Conservation (phyloP, 2,888 invertebrate genomes). For the Ophraella communa region DNA sequence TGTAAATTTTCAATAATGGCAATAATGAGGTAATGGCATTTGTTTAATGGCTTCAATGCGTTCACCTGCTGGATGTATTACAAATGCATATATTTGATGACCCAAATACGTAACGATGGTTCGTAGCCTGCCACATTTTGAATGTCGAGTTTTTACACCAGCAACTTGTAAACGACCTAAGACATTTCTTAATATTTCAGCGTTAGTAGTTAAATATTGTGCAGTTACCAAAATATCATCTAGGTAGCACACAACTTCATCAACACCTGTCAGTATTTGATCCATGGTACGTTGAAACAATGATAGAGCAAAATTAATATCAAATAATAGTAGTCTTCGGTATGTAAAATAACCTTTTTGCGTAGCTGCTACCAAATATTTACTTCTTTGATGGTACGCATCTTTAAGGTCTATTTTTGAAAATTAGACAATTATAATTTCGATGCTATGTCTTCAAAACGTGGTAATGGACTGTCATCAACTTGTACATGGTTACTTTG, state of each 20-base stretch:
- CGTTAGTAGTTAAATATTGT: background rate
- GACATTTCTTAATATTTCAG: background rate
- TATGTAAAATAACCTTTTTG: too few relatives aligned
- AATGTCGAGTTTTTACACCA: background rate
- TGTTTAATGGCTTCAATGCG: too few relatives aligned
- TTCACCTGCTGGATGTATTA: too few relatives aligned
- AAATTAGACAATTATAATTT: slow-evolving; percentile 10
- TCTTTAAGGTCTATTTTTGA: slow-evolving; percentile 9
- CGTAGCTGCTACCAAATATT: background rate
- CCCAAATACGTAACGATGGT: background rate
- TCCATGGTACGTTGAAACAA: slow-evolving; percentile 33
- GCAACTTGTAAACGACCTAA: background rate
- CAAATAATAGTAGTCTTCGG: slow-evolving; percentile 29
- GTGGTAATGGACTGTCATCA: slow-evolving; percentile 31
- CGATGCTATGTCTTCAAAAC: slow-evolving; percentile 29
- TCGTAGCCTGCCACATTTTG: slow-evolving; percentile 1
- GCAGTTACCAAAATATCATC: slow-evolving; percentile 15
- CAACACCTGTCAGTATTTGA: slow-evolving; percentile 19
- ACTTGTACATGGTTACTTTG: slow-evolving; percentile 17
- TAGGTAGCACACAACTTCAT: slow-evolving; percentile 15
- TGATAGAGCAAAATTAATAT: slow-evolving; percentile 27
- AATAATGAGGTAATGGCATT: too few relatives aligned
- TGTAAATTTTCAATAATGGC: too few relatives aligned
- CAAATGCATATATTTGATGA: too few relatives aligned
- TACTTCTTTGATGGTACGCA: background rate